phyloP scores from a whole-genome alignment of 2,113 vertebrate species.

The Sus scrofa region DNA sequence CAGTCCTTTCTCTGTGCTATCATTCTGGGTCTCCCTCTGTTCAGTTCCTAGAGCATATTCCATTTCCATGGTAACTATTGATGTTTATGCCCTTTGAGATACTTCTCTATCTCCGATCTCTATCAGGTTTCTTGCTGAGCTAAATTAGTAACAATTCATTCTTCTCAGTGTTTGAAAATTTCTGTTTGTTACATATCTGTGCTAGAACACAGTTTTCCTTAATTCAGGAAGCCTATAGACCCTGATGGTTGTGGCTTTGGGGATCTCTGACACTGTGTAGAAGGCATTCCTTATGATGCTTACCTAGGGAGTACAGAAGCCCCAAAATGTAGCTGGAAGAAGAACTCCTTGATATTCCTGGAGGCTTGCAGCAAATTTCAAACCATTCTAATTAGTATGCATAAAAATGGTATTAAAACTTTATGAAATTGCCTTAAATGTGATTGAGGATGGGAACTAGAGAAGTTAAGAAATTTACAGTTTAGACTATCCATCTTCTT shows the following conservation, averaged over 20 bases:
- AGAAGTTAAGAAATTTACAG: not conserved
- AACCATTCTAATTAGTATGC: not conserved
- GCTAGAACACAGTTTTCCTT: not conserved
- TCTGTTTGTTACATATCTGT: not conserved
- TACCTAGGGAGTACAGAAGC: not conserved
- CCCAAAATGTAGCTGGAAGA: not conserved
- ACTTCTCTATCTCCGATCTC: no score
- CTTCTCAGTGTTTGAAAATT: no score
- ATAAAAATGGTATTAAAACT: not conserved
- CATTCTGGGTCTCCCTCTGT: not conserved
- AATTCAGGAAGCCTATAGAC: not conserved
- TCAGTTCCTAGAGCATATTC: not conserved
- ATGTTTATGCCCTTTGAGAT: not conserved
- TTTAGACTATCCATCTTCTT: not conserved
- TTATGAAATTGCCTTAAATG: not conserved
- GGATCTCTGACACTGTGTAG: accelerated
- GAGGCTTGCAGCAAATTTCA: not conserved
- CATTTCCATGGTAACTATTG: not conserved
- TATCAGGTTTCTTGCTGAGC: no score
- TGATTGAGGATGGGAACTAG: not conserved
- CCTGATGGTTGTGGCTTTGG: not conserved
- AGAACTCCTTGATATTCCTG: not conserved
- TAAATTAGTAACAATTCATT: no score
- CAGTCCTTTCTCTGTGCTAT: not conserved
- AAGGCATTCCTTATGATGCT: not conserved